These are phyloP conservation scores for Platysternon megacephalum DNA, from an alignment of 2,113 vertebrate genomes.

Conservation along the genomic window DNA sequence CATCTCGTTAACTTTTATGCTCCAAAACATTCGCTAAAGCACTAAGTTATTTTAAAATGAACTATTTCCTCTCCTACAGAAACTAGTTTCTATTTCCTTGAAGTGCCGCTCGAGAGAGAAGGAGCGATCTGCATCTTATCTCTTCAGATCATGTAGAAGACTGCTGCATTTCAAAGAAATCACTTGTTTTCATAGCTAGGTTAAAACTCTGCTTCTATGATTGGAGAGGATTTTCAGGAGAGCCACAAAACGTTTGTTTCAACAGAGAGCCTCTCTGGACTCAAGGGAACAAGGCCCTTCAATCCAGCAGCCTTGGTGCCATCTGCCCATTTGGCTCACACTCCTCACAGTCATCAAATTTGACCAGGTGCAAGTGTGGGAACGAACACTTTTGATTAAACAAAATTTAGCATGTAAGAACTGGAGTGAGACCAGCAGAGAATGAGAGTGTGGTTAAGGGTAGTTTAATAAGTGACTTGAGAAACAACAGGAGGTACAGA, in stretches of 20 bases:
- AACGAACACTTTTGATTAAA: neutral
- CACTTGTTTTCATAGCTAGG: slow-evolving; percentile 26
- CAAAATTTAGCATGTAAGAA: neutral
- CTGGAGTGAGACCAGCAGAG: neutral
- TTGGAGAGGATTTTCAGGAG: fast-evolving
- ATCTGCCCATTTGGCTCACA: neutral
- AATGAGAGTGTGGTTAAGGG: neutral
- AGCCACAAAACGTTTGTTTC: neutral
- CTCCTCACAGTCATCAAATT: neutral
- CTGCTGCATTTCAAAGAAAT: slow-evolving; percentile 46
- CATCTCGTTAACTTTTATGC: neutral
- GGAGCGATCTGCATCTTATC: slow-evolving; percentile 5
- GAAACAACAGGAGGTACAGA: slow-evolving; percentile 12
- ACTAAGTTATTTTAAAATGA: neutral
- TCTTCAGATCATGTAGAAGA: slow-evolving; percentile 18
- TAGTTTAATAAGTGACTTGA: neutral
- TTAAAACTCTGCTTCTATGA: fast-evolving
- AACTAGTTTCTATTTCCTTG: slow-evolving; percentile 63
- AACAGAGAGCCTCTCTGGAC: fast-evolving
- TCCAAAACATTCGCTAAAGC: neutral
- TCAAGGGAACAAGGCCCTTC: fast-evolving
- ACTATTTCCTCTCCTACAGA: slow-evolving; percentile 41
- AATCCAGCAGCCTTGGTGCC: neutral
- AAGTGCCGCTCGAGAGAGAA: slow-evolving; percentile 22
- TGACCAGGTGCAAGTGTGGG: fast-evolving